Percentiles rank a stretch among this genome's conserved stretches.
Conservation (phyloP, 2,113 vertebrate species). For the Ammospiza caudacuta region DNA sequence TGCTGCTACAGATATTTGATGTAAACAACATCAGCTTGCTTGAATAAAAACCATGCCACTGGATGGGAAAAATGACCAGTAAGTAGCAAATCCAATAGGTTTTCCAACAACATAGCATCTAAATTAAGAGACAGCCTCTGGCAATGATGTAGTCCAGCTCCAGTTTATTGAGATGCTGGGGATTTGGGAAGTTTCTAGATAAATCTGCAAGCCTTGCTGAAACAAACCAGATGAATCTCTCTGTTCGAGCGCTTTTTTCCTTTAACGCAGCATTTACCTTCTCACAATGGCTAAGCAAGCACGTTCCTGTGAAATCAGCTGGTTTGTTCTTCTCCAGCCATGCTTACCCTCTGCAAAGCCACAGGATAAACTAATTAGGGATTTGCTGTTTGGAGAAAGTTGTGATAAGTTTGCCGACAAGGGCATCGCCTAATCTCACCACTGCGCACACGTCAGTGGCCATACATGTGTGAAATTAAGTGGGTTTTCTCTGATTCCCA, state of each 20-base stretch:
- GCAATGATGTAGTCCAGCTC: background rate
- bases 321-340: slow-evolving; percentile 50
- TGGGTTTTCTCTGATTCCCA: slow-evolving; percentile 31
- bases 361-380: slow-evolving; percentile 62
- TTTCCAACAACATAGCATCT: background rate
- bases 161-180: background rate
- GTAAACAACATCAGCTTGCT: background rate
- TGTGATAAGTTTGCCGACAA: slow-evolving; percentile 58
- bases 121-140: background rate
- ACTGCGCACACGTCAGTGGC: slow-evolving; percentile 21
- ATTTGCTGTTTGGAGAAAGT: slow-evolving; percentile 62
- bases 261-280: background rate
- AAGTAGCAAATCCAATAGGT: background rate
- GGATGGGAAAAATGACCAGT: background rate
- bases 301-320: slow-evolving; percentile 36
- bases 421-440: slow-evolving; percentile 54
- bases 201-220: background rate
- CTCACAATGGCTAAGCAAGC: slow-evolving; percentile 6
- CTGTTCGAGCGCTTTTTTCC: background rate
- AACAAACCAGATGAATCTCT: background rate
- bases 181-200: background rate
- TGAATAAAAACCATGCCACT: background rate
- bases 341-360: slow-evolving; percentile 39
- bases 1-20: background rate
- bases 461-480: slow-evolving; percentile 73